Base-by-base conservation (phyloP, 2,797 vertebrate species). In the Distichodus sexfasciatus region DNA sequence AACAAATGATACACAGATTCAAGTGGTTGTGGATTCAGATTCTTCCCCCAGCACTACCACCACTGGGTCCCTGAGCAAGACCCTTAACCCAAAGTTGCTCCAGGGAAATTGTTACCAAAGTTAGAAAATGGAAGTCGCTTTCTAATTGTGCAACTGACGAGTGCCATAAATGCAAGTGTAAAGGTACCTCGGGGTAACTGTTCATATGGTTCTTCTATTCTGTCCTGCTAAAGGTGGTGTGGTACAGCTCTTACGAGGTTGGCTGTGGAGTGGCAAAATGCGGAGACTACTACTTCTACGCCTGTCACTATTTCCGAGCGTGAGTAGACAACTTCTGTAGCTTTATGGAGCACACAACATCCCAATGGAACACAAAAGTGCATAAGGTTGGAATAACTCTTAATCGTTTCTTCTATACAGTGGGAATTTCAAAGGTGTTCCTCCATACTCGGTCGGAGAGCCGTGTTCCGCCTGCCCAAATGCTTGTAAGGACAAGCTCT, bases 251-350 rank as follows among this genome's bases (percentile, higher is more conserved):
- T 0, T 91, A 89, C 68, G 78, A 44, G 48, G 70, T 91, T 0
- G 91, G 91, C 51, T 92, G 91, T 46, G 90, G 79, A 14, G 23
- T 84, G 46, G 38, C 48, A 0, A 0, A 51, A 8, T 92, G 91
- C n/a, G 51, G 64, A 0, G 21, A 40, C 26, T 4, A n/a, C 33
- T 90, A 85, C 58, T 79, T 86, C 72, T 90, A 88, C 0, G 80
- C 29, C 70, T 92, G 90, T 61, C 85, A 87, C 4, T 92, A 91
- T 48, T 91, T 68, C 7, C 53, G 89, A 79, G 88, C 88, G 90
- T 92, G 88, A 0, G 90, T 89, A 8, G 1, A 33, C 24, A 23
- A 15, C 12, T 6, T 40, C 10, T 44, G 43, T 3, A 38, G 10
- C 12, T 1, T 9, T 7, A 28, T 12, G 24, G 4, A n/a, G 14